Conservation (phyloP, 2,797 vertebrate species). For the Masticophis lateralis region DNA sequence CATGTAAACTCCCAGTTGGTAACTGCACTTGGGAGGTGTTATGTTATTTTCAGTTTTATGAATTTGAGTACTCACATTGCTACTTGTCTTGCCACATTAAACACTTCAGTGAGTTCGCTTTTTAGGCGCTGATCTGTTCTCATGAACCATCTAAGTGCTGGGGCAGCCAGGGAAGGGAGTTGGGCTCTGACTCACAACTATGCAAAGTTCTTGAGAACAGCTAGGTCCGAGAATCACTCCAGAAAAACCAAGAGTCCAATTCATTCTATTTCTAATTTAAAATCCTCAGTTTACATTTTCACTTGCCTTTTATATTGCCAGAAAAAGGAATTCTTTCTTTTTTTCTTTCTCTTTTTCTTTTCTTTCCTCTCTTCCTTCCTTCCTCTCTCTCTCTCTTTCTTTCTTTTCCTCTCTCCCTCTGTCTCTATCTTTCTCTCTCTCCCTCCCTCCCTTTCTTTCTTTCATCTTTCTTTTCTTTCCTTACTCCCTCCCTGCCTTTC, state of each 20-base stretch:
- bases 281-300: not conserved
- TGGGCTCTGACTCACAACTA: not conserved
- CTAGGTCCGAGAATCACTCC: not conserved
- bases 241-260: not conserved
- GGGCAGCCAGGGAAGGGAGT: not conserved
- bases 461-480: too few species aligned
- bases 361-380: too few species aligned
- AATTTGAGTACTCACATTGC: not conserved
- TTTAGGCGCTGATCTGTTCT: not conserved
- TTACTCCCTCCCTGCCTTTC: too few species aligned
- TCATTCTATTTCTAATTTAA: not conserved
- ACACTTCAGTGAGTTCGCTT: not conserved
- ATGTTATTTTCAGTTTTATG: not conserved
- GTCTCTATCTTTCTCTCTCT: fast-evolving
- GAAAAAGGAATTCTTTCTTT: not conserved
- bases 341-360: too few species aligned
- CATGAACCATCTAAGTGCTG: not conserved
- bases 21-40: not conserved
- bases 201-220: not conserved
- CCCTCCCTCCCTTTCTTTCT: fast-evolving
- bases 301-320: not conserved
- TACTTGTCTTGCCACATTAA: not conserved
- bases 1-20: not conserved
- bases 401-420: fast-evolving
- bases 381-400: fast-evolving